Evolutionary conservation across 2,113 vertebrate genomes (phyloP), one percentile per base, ranked within the genome.

Genomic region (Sebastes schlegelii): DNA sequence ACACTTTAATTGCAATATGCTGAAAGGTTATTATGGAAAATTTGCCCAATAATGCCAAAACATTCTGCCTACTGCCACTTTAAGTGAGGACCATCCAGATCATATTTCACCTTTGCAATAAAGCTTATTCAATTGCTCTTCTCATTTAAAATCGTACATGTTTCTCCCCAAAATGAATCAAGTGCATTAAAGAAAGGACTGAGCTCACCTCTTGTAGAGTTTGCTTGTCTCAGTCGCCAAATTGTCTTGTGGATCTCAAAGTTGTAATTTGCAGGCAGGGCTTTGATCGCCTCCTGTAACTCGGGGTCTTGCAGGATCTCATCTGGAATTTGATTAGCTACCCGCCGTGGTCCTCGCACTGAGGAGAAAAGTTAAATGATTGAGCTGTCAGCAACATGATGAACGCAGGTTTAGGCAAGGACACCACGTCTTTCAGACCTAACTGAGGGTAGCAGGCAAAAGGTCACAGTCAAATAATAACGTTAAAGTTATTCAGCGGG

Each of bases 241-340:
- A 99, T 57, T 7, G 98, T 99, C 95, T 99, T 99, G 79, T 96
- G 96, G 85, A 99, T 98, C 92, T 99, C 98, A 86, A 99, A 99
- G 95, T 99, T 99, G 95, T 99, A 99, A 94, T 99, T 99, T 43
- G 77, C 86, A 70, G 98, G 98, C 82, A 99, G 86, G 2, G 92
- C 94, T 69, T 84, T 89, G 11, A 93, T 93, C 0, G 97, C 98
- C 49, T 96, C 93, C 90, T 93, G 95, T 69, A 99, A 94, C 78
- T 97, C 95, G 0, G 74, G 40, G 60, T 97, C 95, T 4, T 95
- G 89, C 1, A 98, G 95, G 88, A 99, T 98, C 85, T 99, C 97
- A 91, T 97, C 84, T 0, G 98, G 98, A 76, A 99, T 96, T 90
- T 98, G 98, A 95, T 97, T 97, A 4, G 96, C 97, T 58, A 95